These are phyloP conservation scores for Pterocles orientalis DNA, from an alignment of 2,113 vertebrate genomes.

Conservation along the genomic window DNA sequence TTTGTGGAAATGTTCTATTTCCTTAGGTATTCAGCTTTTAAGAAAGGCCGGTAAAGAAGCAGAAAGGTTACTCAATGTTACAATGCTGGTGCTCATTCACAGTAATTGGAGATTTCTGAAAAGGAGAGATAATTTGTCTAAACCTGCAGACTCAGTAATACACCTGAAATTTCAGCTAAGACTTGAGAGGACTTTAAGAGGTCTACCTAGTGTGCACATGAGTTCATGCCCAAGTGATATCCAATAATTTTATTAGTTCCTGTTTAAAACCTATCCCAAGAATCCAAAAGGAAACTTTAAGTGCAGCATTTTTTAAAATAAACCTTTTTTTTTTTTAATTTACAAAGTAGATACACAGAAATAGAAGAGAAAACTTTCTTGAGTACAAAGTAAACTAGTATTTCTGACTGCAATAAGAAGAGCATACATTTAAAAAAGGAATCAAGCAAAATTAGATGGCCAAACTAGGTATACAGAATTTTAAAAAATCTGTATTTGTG, in stretches of 20 bases:
- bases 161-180: not conserved
- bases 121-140: constrained; percentile 13
- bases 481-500: not conserved
- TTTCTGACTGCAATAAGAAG: not conserved
- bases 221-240: constrained; percentile 8
- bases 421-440: not conserved
- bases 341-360: not conserved
- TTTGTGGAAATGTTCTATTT: constrained; percentile 35
- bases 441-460: not conserved
- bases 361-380: not conserved
- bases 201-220: not conserved
- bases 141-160: not conserved
- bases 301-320: not conserved
- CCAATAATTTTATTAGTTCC: not conserved
- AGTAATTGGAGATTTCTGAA: constrained; percentile 50
- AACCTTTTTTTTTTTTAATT: not conserved
- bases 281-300: not conserved
- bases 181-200: not conserved
- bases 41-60: constrained; percentile 12
- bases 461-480: not conserved
- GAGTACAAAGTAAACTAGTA: not conserved
- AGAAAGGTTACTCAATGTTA: constrained; percentile 10
- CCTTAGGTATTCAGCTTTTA: constrained; percentile 35
- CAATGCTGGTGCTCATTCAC: not conserved
- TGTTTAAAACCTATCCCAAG: not conserved